Evolutionary conservation across 2,113 vertebrate species (phyloP), one percentile per base, ranked within the genome.

Genomic region (Platysteira castanea): DNA sequence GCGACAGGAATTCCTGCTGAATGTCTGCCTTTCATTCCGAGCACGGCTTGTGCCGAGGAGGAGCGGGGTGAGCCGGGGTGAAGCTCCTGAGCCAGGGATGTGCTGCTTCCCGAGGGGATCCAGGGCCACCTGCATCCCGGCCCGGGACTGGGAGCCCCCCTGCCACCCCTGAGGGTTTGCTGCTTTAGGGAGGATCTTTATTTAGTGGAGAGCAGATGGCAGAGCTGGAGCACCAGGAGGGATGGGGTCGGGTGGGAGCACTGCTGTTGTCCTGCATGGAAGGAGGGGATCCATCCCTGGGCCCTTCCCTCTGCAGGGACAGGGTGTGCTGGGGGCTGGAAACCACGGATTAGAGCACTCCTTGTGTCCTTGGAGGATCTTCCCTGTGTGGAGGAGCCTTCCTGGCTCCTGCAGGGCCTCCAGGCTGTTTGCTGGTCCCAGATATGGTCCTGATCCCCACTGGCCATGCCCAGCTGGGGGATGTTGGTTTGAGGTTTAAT

Each of bases 221-320:
- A 42, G 81, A 79, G 67, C 44, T 30, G 9, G 80, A 39, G 53
- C 69, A 26, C 12, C 1, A 18, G 39, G 56, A 19, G 44, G 60
- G 53, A 3, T 1, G 5, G 67, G 69, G 42, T 18, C 1, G 0
- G n/a, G 49, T 9, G 26, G 60, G 33, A 86, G 20, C 70, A 22
- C 3, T 0, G 0, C 33, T 47, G 27, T 31, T 0, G 0, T 67
- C 46, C 68, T 63, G 13, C 2, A 1, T 22, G 7, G 20, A 6
- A 20, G 15, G 24, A 21, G 35, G 28, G 41, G 20, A 27, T 70
- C 42, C 42, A 8, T n/a, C 6, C 1, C n/a, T 13, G 27, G 65
- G 17, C 26, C 61, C 65, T 46, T 68, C 37, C 28, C 50, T 70
- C 31, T n/a, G 69, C 79, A 31, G n/a, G 41, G 74, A 2, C 9